Base-by-base conservation (phyloP, 2,888 invertebrate genomes). In the Caenorhabditis sp. region DNA sequence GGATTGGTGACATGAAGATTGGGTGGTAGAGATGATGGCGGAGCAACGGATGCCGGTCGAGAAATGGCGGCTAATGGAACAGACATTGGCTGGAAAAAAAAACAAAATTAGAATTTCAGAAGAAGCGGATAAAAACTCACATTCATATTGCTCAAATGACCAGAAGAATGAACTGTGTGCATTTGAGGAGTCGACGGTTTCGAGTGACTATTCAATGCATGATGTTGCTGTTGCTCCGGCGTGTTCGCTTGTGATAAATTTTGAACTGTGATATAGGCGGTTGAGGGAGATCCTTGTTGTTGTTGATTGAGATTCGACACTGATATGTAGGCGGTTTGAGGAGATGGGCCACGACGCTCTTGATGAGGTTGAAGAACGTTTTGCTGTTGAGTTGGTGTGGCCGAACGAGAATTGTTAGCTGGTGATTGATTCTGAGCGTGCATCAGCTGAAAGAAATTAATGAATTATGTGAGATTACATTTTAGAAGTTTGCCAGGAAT, bases 41-140 rank as follows among this genome's bases (percentile, higher is more conserved):
- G 72, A 8, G 72, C 72, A 17, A 72, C 72, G 7, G 72, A 72
- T 12, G 52, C 67, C 1, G 72, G 72, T 20, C 72, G 61, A 1
- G 72, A 68, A 25, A 68, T 26, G 20, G 57, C 58, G 0, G 65
- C 20, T 2, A 68, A 57, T 17, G 71, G 71, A 12, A 68, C 63
- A 12, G 67, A 68, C 67, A 68, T 67, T 27, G 67, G 72, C 38
- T 72, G 67, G 59, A 66, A 65, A 21, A 67, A 52, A 17, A 43
- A 31, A 31, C 31, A 43, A 43, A 14, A 17, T 43, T 14, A 43
- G 43, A 43, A 12, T 43, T 43, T 43, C 43, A 43, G 17, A 43
- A 7, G 12, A 43, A 43, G 14, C 3, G 3, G 43, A 43, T 10
- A 43, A 23, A n/a, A 1, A 56, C 43, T 56, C 25, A 70, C 70